Base-by-base conservation (phyloP, 2,113 vertebrate genomes). In the Grammomys dolichurus region DNA sequence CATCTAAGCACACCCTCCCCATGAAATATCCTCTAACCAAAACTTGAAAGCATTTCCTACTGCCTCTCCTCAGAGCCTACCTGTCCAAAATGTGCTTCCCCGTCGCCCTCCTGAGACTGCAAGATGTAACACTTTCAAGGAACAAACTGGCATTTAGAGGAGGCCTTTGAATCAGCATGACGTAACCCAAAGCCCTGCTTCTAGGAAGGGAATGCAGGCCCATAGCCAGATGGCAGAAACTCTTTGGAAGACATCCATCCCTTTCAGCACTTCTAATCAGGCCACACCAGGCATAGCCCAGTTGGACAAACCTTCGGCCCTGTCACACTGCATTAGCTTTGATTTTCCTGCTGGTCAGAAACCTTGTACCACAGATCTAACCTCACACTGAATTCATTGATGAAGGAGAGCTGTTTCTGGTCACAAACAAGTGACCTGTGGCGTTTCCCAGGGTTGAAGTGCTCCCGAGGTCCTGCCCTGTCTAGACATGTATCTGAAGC, bases 401-500 rank as follows among this genome's bases (percentile, higher is more conserved):
- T 78, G 89, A 90, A 82, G 54, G 26, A 87, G 69, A 87, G 69
- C 31, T 87, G 69, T 93, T 81, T 89, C 93, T 96, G 51, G 85
- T 90, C 88, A 87, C 93, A 94, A 77, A 77, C 2, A 19, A 87
- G 76, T 0, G 36, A 94, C 87, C 92, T 95, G n/a, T 58, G 91
- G 80, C 36, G 51, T 93, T 95, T 96, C 95, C 96, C 94, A 97
- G 97, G 92, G 70, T 28, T 96, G 72, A 89, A 96, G 93, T 43
- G 65, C 40, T 90, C 95, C 92, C 91, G 28, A 65, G 88, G 95
- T 84, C 93, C 93, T 76, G 73, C 67, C 81, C 95, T 95, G 88
- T 93, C 95, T 97, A 97, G 95, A 96, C 96, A 90, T 8, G 88
- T 85, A 96, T 96, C 87, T 78, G 54, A 94, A 97, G 65, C 81